Conservation (phyloP, 2,888 invertebrate genomes). For the Tipula lateralis region DNA sequence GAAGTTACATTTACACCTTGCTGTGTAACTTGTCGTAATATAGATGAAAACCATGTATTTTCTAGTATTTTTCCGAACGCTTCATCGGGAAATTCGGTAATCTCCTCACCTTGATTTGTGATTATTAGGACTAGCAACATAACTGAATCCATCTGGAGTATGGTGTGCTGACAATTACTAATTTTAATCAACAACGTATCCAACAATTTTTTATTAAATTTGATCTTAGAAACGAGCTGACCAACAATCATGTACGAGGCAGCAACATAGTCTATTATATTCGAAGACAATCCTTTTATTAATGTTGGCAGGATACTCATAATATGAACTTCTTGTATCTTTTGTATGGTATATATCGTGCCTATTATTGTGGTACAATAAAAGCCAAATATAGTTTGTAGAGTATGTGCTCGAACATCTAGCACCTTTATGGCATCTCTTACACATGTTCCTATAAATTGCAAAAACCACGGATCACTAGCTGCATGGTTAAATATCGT, state of each 20-base stretch:
- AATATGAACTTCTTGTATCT: conserved; percentile 60
- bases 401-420: conserved; percentile 54
- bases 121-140: conserved; percentile 65
- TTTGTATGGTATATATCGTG: conserved; percentile 56
- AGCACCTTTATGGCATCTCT: conserved; percentile 56
- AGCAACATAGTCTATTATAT: conserved; percentile 64
- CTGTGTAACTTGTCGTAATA: conserved; percentile 54
- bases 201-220: conserved; percentile 55
- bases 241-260: conserved; percentile 69
- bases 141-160: conserved; percentile 60
- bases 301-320: conserved; percentile 65
- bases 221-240: conserved; percentile 61
- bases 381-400: conserved; percentile 73
- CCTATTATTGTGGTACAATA: conserved; percentile 72
- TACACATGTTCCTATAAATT: conserved; percentile 59
- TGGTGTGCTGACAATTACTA: conserved; percentile 50
- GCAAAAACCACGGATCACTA: conserved; percentile 57
- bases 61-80: conserved; percentile 53
- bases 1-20: conserved; percentile 55
- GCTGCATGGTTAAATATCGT: conserved; percentile 69
- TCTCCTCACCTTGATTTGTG: conserved; percentile 56
- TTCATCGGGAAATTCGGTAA: conserved; percentile 51
- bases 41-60: conserved; percentile 50
- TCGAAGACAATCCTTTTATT: conserved; percentile 64
- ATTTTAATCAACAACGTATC: conserved; percentile 58